Evolutionary conservation across 2,888 invertebrate genomes (phyloP).

Genomic region (Hydrotaea diabolus): DNA sequence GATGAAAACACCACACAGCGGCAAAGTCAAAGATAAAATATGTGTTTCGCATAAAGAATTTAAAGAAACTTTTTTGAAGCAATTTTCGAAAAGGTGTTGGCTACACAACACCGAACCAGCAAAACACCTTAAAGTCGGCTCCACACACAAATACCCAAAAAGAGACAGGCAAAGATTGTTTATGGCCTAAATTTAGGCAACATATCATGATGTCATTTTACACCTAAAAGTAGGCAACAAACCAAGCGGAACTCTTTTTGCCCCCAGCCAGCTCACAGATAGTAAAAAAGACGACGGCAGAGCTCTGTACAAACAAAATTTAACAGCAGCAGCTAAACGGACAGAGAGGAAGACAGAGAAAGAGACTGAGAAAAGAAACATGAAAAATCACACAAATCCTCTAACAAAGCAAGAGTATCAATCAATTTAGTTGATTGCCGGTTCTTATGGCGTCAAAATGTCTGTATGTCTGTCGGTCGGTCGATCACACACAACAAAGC

Average conservation of each 20-base stretch:
- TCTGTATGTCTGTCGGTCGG: background rate
- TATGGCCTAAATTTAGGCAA: conserved; percentile 42
- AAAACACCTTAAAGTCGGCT: conserved; percentile 41
- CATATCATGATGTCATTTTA: conserved; percentile 14
- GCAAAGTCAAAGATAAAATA: conserved; percentile 27
- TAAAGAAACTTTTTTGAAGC: background rate
- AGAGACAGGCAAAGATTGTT: conserved; percentile 27
- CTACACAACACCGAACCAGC: conserved; percentile 1
- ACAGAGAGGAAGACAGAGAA: too few relatives aligned
- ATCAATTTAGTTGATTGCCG: conserved; percentile 49
- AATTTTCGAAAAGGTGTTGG: background rate
- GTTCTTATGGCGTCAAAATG: conserved; percentile 49
- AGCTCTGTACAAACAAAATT: background rate
- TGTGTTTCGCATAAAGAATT: conserved; percentile 41
- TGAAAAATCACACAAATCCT: background rate
- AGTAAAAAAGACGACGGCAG: background rate
- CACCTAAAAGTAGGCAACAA: conserved; percentile 18
- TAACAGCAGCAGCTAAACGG: conserved; percentile 22
- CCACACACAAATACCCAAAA: background rate
- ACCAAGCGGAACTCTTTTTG: background rate
- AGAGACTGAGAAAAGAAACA: background rate
- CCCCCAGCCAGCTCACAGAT: background rate
- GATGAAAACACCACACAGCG: conserved; percentile 1
- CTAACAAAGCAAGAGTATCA: conserved; percentile 32
- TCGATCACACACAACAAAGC: background rate